These are phyloP conservation scores for Phycodurus eques DNA, from an alignment of 2,113 vertebrate genomes.

Conservation along the genomic window DNA sequence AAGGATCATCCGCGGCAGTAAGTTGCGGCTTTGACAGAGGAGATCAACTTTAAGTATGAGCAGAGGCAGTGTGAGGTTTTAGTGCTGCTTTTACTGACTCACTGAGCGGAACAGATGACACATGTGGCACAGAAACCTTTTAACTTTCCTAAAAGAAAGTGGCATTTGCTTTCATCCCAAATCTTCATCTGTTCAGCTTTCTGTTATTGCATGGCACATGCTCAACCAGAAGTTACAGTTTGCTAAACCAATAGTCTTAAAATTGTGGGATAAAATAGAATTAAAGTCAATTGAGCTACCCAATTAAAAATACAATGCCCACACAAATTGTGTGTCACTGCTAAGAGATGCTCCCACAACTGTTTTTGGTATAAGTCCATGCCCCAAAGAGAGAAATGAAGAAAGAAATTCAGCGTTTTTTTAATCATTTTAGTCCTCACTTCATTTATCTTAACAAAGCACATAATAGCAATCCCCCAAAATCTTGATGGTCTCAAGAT, in stretches of 20 bases:
- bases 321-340: no score
- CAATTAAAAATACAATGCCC: no score
- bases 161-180: background rate
- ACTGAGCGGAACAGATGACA: slow-evolving; percentile 45
- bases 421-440: no score
- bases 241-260: background rate
- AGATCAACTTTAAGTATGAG: slow-evolving; percentile 32
- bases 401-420: no score
- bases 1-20: slow-evolving; percentile 29
- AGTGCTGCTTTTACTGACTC: slow-evolving; percentile 12
- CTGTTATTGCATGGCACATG: background rate
- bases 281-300: no score
- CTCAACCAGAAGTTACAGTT: background rate
- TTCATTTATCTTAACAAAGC: no score
- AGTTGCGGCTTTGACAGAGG: slow-evolving; percentile 28
- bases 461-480: no score
- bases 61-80: slow-evolving; percentile 44
- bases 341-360: no score
- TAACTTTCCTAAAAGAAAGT: slow-evolving; percentile 10
- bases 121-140: slow-evolving; percentile 18
- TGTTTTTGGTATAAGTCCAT: no score
- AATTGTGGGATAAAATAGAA: background rate
- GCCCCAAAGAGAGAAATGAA: no score
- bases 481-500: no score
- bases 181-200: background rate